phyloP scores from a whole-genome alignment of 2,888 invertebrate species.

The Holacanthella duospinosa region DNA sequence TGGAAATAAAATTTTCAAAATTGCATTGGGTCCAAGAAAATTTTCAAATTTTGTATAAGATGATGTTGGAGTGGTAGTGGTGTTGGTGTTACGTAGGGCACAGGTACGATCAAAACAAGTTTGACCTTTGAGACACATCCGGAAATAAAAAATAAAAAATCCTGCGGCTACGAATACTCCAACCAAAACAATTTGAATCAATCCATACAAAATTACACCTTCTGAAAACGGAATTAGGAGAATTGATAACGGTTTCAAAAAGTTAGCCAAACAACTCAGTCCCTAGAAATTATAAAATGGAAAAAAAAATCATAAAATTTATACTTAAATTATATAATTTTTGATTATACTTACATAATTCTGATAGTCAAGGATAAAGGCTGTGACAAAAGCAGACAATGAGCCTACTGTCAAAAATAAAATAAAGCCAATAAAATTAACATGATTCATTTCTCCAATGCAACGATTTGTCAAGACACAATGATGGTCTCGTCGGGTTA shows the following conservation, averaged over 20 bases:
- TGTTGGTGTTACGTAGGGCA: background rate
- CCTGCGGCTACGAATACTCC: background rate
- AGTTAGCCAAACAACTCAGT: background rate
- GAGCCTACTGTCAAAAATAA: background rate
- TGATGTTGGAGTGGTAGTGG: background rate
- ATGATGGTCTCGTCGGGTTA: background rate
- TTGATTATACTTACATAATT: background rate
- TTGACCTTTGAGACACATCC: background rate
- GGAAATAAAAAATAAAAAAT: background rate
- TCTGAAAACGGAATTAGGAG: background rate
- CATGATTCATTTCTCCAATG: background rate
- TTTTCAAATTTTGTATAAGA: background rate
- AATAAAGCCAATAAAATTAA: background rate
- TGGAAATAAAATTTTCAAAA: slow-evolving; percentile 4
- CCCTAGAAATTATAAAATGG: background rate
- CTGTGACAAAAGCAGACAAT: background rate
- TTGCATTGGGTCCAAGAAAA: slow-evolving; percentile 1
- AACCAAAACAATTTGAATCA: background rate
- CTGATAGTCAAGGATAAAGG: background rate
- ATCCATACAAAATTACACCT: background rate
- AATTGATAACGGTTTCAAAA: background rate
- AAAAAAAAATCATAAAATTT: background rate
- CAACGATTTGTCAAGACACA: background rate
- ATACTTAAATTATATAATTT: background rate
- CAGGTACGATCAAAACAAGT: background rate